phyloP scores from a whole-genome alignment of 1,140 invertebrate species.

The Centruroides vittatus region DNA sequence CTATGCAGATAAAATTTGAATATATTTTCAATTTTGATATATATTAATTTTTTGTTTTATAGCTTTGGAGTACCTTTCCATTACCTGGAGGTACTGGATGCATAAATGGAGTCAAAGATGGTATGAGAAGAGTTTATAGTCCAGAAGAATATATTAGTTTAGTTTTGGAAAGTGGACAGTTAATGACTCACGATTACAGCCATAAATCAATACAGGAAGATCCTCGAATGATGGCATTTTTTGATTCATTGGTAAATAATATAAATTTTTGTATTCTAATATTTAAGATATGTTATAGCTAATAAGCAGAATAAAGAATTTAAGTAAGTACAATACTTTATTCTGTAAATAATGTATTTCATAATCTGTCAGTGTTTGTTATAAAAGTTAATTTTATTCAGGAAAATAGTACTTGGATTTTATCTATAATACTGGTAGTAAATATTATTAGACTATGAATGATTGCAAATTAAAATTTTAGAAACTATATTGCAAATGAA shows the following conservation, averaged over 20 bases:
- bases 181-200: slow-evolving; percentile 41
- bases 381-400: no score
- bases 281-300: neutral
- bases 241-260: slow-evolving; percentile 64
- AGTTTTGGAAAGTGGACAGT: slow-evolving; percentile 55
- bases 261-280: neutral
- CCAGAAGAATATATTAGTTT: slow-evolving; percentile 74
- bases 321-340: neutral
- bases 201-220: slow-evolving; percentile 76
- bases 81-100: slow-evolving; percentile 30
- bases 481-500: no score
- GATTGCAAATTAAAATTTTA: no score
- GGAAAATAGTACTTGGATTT: no score
- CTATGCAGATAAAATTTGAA: no score
- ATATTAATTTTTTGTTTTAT: no score
- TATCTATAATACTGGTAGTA: no score
- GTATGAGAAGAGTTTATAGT: slow-evolving; percentile 52
- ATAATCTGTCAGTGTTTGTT: no score
- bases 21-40: no score
- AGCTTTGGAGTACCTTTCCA: slow-evolving; percentile 52
- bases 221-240: slow-evolving; percentile 90
- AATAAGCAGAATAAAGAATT: neutral
- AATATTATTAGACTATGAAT: no score
- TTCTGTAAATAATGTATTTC: neutral
- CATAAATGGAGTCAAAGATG: slow-evolving; percentile 25